Conservation (phyloP, 2,113 vertebrate species). For the Dinomys branickii region DNA sequence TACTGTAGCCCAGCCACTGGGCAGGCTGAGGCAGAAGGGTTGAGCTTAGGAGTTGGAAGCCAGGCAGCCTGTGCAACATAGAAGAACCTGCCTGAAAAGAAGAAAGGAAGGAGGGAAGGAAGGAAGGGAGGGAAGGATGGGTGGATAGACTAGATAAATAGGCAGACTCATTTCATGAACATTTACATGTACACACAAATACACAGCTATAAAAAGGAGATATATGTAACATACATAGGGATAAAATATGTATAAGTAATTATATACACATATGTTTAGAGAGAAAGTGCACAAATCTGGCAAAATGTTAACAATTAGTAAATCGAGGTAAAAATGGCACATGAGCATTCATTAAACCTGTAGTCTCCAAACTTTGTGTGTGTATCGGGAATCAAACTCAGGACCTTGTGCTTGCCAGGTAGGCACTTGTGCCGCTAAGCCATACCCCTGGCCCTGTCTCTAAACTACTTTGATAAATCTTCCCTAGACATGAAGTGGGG, state of each 20-base stretch:
- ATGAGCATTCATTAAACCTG: not conserved
- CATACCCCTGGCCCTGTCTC: not conserved
- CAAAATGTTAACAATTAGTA: not conserved
- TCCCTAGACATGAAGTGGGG: not conserved
- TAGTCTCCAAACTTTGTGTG: conserved; percentile 17
- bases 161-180: not conserved
- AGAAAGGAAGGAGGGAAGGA: not conserved
- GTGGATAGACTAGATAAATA: not conserved
- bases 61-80: not conserved
- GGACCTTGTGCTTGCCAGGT: too few relatives aligned
- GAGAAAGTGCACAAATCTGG: not conserved
- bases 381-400: too few relatives aligned
- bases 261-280: not conserved
- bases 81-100: not conserved
- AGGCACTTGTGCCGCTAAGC: too few relatives aligned
- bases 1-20: not conserved
- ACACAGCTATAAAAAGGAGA: not conserved
- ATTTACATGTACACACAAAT: not conserved
- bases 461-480: not conserved
- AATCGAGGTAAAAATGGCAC: not conserved
- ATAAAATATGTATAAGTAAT: not conserved
- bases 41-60: not conserved
- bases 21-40: not conserved
- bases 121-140: not conserved
- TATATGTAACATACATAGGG: not conserved